Base-by-base conservation (phyloP, 2,888 invertebrate species). In the Anagyrus pseudococci region DNA sequence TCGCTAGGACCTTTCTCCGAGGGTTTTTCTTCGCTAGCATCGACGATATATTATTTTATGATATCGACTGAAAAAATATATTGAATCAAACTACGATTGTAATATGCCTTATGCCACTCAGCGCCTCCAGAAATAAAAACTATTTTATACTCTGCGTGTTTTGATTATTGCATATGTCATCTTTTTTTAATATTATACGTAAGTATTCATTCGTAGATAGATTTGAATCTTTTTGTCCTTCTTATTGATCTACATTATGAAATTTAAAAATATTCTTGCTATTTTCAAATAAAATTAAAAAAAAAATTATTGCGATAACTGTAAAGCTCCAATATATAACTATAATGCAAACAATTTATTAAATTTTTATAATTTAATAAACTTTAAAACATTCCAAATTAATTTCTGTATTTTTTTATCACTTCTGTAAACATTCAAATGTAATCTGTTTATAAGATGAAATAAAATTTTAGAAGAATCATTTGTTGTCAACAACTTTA, bases 381-480 rank as follows among this genome's bases (percentile, higher is more conserved):
- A 37, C 3, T 2, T 56, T 23, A 10, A 19, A 53, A 53, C 52
- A 47, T 58, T 53, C 26, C 41, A 37, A 58, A 58, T 62, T 29
- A 68, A 69, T 69, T 72, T 69, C 69, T 71, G 46, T 23, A 22
- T 2, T n/a, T 71, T 73, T 72, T 70, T 72, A 70, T 69, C 73
- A 75, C 76, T 76, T 78, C 8, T 79, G 75, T 79, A 78, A 75
- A 77, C 73, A 75, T 74, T 74, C 75, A 33, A 37, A 77, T 80
- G 79, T 79, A 80, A 73, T 78, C 74, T 73, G 77, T 78, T 78
- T 79, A 23, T 43, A 76, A 74, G 77, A 77, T 76, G 75, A 78
- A 80, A 80, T 79, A 80, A 79, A 79, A 75, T 76, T 77, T 78
- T 77, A 75, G 76, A 79, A 79, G 76, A 75, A 75, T 13, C 8